These are phyloP conservation scores for Reticulitermes lucifugus DNA, from an alignment of 2,888 invertebrate species.

Conservation along the genomic window DNA sequence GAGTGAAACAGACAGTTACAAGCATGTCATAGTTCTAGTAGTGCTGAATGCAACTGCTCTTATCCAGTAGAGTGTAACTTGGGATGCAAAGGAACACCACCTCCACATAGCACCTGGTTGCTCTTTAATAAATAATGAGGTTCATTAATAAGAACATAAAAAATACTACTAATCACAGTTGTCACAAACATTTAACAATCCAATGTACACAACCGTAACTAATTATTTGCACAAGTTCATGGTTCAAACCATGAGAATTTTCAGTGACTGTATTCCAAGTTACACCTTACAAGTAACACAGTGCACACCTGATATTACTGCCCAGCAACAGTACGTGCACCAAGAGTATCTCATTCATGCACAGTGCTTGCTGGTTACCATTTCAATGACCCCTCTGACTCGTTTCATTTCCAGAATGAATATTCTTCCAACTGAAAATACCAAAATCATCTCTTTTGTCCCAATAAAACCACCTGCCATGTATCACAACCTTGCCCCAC, in stretches of 20 bases:
- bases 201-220: slow-evolving; percentile 30
- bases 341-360: neutral
- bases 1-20: neutral
- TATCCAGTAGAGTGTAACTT: slow-evolving; percentile 21
- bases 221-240: slow-evolving; percentile 12
- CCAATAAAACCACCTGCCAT: slow-evolving; percentile 28
- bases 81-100: slow-evolving; percentile 14
- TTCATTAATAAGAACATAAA: slow-evolving; percentile 31
- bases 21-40: neutral
- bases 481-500: slow-evolving; percentile 32
- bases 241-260: neutral
- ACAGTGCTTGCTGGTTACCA: neutral
- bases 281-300: slow-evolving; percentile 15
- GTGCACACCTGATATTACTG: neutral
- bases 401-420: neutral
- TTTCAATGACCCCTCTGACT: neutral
- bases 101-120: neutral
- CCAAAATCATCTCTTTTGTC: neutral
- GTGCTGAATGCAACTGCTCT: slow-evolving; percentile 16
- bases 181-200: slow-evolving; percentile 21
- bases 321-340: neutral
- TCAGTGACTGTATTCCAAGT: slow-evolving; percentile 17
- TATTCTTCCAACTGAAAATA: neutral
- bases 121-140: slow-evolving; percentile 28
- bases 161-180: slow-evolving; percentile 10